Evolutionary conservation across 1,140 invertebrate species (phyloP), one percentile per base, ranked within the genome.

Genomic region (Ctenoplectra terminalis): DNA sequence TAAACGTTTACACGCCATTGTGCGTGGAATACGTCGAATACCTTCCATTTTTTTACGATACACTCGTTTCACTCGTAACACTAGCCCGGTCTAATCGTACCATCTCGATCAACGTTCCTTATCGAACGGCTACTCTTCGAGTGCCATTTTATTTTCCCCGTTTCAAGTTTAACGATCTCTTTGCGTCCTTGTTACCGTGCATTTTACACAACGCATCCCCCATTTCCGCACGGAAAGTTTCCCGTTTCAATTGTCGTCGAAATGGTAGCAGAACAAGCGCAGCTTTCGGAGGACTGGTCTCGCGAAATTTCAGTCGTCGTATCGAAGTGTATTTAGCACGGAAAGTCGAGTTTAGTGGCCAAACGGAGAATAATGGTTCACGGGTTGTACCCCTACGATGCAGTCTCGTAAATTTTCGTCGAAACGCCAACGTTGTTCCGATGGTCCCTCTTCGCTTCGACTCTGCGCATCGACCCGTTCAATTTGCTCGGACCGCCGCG

Each of bases 401-500:
- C 6, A 15, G 34, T 37, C 50, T 43, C 52, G 54, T 58, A 58
- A 73, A 58, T 73, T 73, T 58, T 58, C 70, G 70, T 70, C 48
- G 31, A 48, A 69, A 70, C n/a, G 23, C 67, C 23, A 52, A 20
- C 31, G 66, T 31, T 69, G n/a, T 29, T 31, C 29, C 9, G 46
- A 7, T 17, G 29, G 9, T 34, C n/a, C 48, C 67, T 70, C 48
- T 9, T 52, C 48, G 48, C 52, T 70, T 26, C n/a, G 37, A 46
- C 7, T 7, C 20, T 23, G 29, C 8, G 17, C 67, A 70, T 52
- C 67, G 67, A n/a, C 31, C 67, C 67, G 67, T 52, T 70, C 48
- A 70, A 70, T 70, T 70, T 52, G 46, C 67, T 52, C 48, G 67
- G 66, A 50, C 61, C 61, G 43, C 20, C n/a, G 67, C 67, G 67